Conservation (phyloP, 2,888 invertebrate genomes). For the Hoplodrina ambigua region DNA sequence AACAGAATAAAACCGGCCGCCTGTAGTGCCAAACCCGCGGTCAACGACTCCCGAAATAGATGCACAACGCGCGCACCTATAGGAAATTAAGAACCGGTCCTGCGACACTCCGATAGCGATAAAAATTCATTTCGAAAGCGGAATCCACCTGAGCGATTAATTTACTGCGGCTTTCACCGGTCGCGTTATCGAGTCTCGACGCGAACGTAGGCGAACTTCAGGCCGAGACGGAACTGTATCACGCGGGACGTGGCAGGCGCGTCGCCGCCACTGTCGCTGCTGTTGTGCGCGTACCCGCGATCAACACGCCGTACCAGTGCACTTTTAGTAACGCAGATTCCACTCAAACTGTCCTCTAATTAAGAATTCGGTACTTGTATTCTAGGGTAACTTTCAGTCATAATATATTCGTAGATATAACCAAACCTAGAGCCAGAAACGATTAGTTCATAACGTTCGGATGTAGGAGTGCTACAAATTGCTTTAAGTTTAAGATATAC, state of each 20-base stretch:
- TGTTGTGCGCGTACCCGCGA: background rate
- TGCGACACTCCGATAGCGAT: constrained; percentile 80
- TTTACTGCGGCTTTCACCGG: constrained; percentile 84
- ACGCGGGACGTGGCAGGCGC: constrained; percentile 31
- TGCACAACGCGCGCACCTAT: constrained; percentile 84
- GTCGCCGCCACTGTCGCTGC: constrained; percentile 10
- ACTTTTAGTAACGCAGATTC: too few relatives aligned
- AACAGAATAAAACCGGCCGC: constrained; percentile 77
- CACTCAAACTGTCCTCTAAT: background rate
- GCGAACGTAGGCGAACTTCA: constrained; percentile 55
- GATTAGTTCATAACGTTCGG: background rate
- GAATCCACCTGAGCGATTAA: constrained; percentile 86
- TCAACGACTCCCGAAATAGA: constrained; percentile 90
- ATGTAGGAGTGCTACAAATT: background rate
- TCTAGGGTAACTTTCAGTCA: background rate
- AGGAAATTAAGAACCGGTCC: constrained; percentile 87
- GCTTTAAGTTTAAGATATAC: background rate
- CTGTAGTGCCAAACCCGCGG: constrained; percentile 83
- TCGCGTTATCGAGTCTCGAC: constrained; percentile 67
- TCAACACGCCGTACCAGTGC: background rate
- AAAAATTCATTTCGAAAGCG: constrained; percentile 88
- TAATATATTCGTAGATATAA: constrained; percentile 1
- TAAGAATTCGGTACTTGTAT: background rate
- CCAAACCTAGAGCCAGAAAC: background rate
- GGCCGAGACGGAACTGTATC: constrained; percentile 30